Evolutionary conservation across 1,140 invertebrate species (phyloP).

Genomic region (Apis florea): DNA sequence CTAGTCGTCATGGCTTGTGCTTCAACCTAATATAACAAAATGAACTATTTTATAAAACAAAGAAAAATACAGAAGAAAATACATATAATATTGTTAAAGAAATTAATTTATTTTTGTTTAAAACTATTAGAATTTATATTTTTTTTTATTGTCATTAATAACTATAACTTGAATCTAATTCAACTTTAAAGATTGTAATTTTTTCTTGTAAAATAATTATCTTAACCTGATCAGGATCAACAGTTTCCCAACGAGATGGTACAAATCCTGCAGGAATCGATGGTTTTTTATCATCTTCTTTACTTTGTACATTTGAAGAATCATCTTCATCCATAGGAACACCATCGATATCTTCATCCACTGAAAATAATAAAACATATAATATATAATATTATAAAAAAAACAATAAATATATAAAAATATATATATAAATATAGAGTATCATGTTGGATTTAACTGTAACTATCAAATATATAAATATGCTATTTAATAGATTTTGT

Average conservation of each 20-base stretch:
- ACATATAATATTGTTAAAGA: not conserved
- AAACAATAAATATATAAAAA: not conserved
- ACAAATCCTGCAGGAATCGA: constrained; percentile 86
- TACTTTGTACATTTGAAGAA: constrained; percentile 65
- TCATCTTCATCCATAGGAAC: constrained; percentile 85
- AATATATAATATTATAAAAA: not conserved
- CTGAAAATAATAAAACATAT: constrained; percentile 73
- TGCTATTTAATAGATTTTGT: constrained; percentile 2
- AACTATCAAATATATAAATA: not conserved
- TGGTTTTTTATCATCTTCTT: constrained; percentile 74
- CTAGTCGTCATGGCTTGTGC: constrained; percentile 94
- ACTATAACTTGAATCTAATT: not conserved
- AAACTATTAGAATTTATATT: not conserved
- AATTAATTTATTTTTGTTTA: not conserved
- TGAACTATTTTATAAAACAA: not conserved
- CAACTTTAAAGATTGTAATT: not conserved
- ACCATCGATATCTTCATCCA: constrained; percentile 93
- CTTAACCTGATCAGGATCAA: constrained; percentile 89
- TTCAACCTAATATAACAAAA: constrained; percentile 83
- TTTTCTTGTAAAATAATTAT: not conserved
- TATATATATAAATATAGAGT: not conserved
- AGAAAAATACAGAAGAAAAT: not conserved
- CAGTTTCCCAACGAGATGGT: constrained; percentile 97
- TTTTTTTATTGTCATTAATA: not conserved
- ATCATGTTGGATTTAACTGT: too few relatives aligned